Percentiles rank a stretch among this genome's conserved stretches.
Evolutionary conservation across 2,888 invertebrate species (phyloP).

Genomic region (Lycocerus yunnanus): DNA sequence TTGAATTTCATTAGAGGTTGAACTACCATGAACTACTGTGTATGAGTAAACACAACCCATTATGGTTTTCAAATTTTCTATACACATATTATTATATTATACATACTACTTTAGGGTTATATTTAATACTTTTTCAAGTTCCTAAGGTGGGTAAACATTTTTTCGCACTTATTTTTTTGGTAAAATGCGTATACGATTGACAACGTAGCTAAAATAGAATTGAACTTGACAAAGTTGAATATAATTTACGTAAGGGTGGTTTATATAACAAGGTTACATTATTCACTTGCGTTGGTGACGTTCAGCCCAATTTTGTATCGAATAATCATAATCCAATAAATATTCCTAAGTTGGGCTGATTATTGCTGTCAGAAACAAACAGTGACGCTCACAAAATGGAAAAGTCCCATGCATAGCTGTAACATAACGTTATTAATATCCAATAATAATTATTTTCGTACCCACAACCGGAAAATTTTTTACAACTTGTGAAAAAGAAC

Average conservation of each 20-base stretch:
- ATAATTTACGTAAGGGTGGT: not conserved
- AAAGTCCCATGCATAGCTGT: not conserved
- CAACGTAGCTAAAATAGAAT: not conserved
- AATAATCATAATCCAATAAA: too few relatives aligned
- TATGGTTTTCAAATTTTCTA: not conserved
- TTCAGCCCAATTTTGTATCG: too few relatives aligned
- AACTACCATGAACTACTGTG: not conserved
- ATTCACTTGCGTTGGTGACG: not conserved
- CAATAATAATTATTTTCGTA: not conserved
- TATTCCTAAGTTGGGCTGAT: not conserved
- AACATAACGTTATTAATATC: not conserved
- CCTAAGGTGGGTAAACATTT: not conserved
- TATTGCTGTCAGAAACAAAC: not conserved
- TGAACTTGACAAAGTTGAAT: not conserved
- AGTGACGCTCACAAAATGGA: not conserved
- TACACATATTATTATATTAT: not conserved
- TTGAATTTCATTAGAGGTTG: conserved; percentile 10
- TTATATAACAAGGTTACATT: not conserved
- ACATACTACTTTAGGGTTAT: too few relatives aligned
- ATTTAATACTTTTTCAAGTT: too few relatives aligned
- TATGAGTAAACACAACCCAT: not conserved
- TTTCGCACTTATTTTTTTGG: not conserved
- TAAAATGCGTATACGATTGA: not conserved
- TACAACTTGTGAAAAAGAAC: not conserved
- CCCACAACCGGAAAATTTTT: not conserved